Conservation (phyloP, 2,888 invertebrate species). For the Quadroppia sp. region DNA sequence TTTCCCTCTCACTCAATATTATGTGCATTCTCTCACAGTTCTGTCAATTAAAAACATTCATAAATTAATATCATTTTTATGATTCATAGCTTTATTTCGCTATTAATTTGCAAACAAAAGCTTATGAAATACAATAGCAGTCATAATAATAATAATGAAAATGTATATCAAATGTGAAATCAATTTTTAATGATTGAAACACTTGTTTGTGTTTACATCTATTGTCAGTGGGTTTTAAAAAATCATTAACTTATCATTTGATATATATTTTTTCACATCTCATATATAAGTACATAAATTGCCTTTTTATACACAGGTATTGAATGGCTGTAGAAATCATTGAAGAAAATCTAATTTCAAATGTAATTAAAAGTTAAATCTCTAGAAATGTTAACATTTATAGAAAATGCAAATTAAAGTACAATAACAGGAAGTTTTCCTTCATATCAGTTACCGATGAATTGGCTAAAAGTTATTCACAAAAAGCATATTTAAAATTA, state of each 20-base stretch:
- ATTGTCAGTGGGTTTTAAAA: neutral
- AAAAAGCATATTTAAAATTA: neutral
- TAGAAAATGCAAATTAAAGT: neutral
- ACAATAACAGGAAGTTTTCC: neutral
- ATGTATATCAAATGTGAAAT: neutral
- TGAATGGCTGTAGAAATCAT: no score
- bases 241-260: slow-evolving; percentile 14
- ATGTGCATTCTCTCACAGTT: neutral
- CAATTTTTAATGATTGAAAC: neutral
- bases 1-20: neutral
- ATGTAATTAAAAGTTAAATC: neutral
- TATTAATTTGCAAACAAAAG: slow-evolving; percentile 8
- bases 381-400: slow-evolving; percentile 2
- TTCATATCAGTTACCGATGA: neutral
- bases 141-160: neutral
- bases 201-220: slow-evolving; percentile 11
- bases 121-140: neutral
- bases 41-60: slow-evolving; percentile 12
- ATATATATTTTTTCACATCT: neutral
- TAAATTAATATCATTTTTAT: slow-evolving; percentile 1
- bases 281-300: neutral
- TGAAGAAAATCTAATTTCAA: slow-evolving; percentile 1
- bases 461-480: neutral
- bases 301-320: no score
- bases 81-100: neutral